phyloP scores from a whole-genome alignment of 2,113 vertebrate genomes.

The Hemibagrus wyckioides region DNA sequence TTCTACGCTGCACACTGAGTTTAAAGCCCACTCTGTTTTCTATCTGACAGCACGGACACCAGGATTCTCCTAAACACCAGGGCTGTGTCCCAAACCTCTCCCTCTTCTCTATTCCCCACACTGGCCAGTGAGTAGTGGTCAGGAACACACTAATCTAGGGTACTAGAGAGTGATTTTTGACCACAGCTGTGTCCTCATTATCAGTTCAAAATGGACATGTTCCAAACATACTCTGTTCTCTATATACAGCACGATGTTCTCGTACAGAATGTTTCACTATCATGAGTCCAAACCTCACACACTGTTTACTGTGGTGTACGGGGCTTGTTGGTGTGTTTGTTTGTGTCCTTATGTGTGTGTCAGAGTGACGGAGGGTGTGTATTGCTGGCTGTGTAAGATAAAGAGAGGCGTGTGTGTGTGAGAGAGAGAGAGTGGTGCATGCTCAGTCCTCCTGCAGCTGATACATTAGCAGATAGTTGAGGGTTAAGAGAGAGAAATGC shows the following conservation, averaged over 20 bases:
- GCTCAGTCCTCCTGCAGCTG: background rate
- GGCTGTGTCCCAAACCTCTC: slow-evolving; percentile 1
- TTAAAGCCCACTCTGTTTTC: background rate
- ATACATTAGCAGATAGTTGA: background rate
- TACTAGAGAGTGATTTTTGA: background rate
- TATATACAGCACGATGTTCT: background rate
- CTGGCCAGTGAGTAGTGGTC: background rate
- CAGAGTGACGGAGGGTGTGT: background rate
- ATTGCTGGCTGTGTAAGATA: slow-evolving; percentile 14
- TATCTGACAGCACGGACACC: background rate
- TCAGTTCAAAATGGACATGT: background rate
- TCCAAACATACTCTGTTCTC: background rate
- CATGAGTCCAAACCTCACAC: background rate
- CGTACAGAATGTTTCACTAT: background rate
- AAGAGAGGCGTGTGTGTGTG: background rate
- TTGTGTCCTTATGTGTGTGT: slow-evolving; percentile 1
- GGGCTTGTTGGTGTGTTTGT: background rate
- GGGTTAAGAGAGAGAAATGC: background rate
- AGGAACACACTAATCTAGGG: background rate
- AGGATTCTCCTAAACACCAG: background rate
- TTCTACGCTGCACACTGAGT: background rate
- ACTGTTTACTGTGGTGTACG: background rate
- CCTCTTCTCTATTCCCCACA: background rate
- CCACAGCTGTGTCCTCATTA: background rate
- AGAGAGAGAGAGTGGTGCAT: background rate